phyloP scores from a whole-genome alignment of 2,797 vertebrate species.

The Anomalospiza imberbis region DNA sequence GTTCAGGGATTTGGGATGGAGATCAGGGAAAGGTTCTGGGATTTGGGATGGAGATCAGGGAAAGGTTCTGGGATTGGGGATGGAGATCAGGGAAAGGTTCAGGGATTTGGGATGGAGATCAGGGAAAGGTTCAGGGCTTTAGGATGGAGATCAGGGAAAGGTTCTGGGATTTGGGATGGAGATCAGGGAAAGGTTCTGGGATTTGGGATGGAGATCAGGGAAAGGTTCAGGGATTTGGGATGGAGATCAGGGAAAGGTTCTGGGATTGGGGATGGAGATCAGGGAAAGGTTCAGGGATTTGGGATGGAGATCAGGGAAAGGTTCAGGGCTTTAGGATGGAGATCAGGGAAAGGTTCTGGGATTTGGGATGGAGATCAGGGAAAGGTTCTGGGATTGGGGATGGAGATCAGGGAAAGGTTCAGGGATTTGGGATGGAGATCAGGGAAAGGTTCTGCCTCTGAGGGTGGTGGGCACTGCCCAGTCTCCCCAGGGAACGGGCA shows the following conservation, averaged over 20 bases:
- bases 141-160: too few relatives aligned
- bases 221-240: background rate
- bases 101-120: background rate
- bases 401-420: background rate
- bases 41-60: background rate
- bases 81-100: background rate
- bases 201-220: background rate
- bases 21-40: background rate
- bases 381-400: background rate
- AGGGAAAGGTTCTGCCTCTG: background rate
- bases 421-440: background rate
- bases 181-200: background rate
- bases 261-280: background rate
- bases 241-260: background rate
- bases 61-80: background rate
- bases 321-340: background rate
- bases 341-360: background rate
- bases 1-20: background rate
- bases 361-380: background rate
- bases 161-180: background rate
- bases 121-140: too few relatives aligned
- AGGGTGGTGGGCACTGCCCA: background rate
- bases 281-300: background rate
- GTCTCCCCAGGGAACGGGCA: background rate
- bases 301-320: background rate